A percentile compares a stretch with the other conserved stretches of the same genome.
phyloP scores from a whole-genome alignment of 2,888 invertebrate genomes.

The Napeogenes inachia region DNA sequence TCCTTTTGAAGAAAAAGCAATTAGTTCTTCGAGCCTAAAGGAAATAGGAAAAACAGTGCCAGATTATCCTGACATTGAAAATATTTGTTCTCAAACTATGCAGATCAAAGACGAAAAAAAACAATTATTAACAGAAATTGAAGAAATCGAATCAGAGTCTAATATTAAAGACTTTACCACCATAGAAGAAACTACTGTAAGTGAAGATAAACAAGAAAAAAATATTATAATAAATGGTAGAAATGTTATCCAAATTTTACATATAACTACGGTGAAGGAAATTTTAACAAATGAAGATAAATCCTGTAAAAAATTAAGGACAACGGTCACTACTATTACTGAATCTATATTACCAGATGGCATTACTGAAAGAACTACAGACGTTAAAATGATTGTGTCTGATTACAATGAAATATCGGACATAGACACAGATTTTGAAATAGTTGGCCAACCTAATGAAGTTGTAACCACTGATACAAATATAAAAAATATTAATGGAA shows the following conservation, averaged over 20 bases:
- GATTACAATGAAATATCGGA: conserved; percentile 31
- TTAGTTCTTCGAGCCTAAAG: no score
- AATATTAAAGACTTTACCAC: conserved; percentile 32
- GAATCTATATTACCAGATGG: conserved; percentile 27
- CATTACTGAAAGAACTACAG: conserved; percentile 37
- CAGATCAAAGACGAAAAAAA: not conserved
- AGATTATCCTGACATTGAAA: no score
- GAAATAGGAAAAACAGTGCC: no score
- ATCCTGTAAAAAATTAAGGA: conserved; percentile 15
- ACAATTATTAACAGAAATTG: not conserved
- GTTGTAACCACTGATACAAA: conserved; percentile 15
- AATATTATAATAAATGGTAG: conserved; percentile 31
- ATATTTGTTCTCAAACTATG: no score
- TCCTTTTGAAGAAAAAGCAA: conserved; percentile 5
- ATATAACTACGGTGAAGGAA: conserved; percentile 38
- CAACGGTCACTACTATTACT: conserved; percentile 18
- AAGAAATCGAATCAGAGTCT: conserved; percentile 7
- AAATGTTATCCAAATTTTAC: conserved; percentile 36
- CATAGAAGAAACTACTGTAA: conserved; percentile 35
- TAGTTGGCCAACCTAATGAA: conserved; percentile 28
- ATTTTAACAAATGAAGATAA: conserved; percentile 27
- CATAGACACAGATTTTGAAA: conserved; percentile 24
- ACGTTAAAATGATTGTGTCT: conserved; percentile 38
- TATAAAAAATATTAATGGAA: conserved; percentile 9
- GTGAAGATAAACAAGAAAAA: conserved; percentile 35